Evolutionary conservation across 2,113 vertebrate species (phyloP).

Genomic region (Pollachius pollachius): DNA sequence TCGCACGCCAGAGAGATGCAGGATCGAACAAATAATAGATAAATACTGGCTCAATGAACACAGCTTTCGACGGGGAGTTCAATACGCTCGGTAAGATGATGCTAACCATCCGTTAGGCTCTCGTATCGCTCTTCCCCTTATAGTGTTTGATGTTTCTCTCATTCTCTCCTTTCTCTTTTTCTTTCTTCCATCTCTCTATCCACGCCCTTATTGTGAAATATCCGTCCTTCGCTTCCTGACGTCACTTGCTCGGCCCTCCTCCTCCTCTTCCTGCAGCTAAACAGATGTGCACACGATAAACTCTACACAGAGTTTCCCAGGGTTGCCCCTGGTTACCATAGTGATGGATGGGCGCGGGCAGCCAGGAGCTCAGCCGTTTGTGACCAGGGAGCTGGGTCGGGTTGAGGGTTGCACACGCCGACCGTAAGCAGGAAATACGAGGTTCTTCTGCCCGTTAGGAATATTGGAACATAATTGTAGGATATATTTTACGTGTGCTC

Average conservation of each 20-base stretch:
- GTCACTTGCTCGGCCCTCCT: constrained; percentile 37
- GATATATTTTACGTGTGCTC: no score
- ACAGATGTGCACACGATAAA: constrained; percentile 62
- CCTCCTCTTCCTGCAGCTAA: constrained; percentile 20
- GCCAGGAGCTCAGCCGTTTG: background rate
- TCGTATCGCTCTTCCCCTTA: constrained; percentile 2
- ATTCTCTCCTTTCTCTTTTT: constrained; percentile 24
- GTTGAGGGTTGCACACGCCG: no score
- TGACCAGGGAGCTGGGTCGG: background rate
- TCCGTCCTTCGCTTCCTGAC: background rate
- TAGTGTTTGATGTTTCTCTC: background rate
- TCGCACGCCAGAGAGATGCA: constrained; percentile 1
- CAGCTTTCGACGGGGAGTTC: constrained; percentile 46
- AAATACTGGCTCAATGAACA: constrained; percentile 48
- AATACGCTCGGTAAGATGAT: constrained; percentile 42
- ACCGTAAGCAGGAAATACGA: no score
- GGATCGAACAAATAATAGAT: constrained; percentile 46
- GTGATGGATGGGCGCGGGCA: constrained; percentile 25
- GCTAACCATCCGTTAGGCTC: constrained; percentile 19
- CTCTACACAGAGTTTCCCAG: constrained; percentile 21
- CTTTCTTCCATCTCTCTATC: constrained; percentile 1
- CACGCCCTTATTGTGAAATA: background rate
- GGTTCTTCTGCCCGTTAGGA: no score
- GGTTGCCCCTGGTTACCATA: constrained; percentile 38
- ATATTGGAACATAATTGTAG: no score